Percentiles rank a stretch among this genome's conserved stretches.
Conservation (phyloP, 1,140 invertebrate species). For the Hylaeus volcanicus region DNA sequence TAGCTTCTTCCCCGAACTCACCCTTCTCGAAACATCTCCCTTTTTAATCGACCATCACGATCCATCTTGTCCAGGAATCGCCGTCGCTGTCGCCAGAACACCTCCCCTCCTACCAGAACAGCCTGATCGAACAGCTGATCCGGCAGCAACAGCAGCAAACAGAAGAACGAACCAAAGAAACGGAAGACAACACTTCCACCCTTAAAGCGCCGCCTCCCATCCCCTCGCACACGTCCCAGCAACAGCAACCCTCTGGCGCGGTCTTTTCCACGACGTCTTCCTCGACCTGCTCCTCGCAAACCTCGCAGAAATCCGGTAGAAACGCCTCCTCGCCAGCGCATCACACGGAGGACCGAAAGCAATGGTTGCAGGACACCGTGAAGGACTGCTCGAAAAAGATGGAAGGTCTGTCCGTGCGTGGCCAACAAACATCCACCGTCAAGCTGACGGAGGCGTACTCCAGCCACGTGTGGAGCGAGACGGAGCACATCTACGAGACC, state of each 20-base stretch:
- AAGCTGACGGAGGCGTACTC: constrained; percentile 72
- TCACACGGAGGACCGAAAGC: constrained; percentile 57
- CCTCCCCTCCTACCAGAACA: constrained; percentile 81
- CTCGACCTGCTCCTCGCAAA: constrained; percentile 66
- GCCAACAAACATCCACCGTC: constrained; percentile 54
- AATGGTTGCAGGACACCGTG: constrained; percentile 69
- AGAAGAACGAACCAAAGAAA: constrained; percentile 65
- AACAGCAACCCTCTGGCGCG: constrained; percentile 22
- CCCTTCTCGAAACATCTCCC: background rate
- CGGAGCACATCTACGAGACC: constrained; percentile 86
- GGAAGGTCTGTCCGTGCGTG: constrained; percentile 65
- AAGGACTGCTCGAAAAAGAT: constrained; percentile 74
- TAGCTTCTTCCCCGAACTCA: background rate
- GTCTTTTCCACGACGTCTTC: constrained; percentile 50
- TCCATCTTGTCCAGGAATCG: constrained; percentile 64
- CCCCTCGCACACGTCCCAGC: constrained; percentile 60
- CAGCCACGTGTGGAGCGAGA: constrained; percentile 77
- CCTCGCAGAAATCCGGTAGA: constrained; percentile 63
- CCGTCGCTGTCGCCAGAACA: constrained; percentile 68
- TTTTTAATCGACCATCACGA: background rate
- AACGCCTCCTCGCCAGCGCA: constrained; percentile 57
- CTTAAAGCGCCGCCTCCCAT: constrained; percentile 66
- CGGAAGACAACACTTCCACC: constrained; percentile 55
- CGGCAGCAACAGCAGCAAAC: constrained; percentile 75
- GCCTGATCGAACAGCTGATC: constrained; percentile 81